Conservation (phyloP, 2,113 vertebrate genomes). For the Eulemur rufifrons region DNA sequence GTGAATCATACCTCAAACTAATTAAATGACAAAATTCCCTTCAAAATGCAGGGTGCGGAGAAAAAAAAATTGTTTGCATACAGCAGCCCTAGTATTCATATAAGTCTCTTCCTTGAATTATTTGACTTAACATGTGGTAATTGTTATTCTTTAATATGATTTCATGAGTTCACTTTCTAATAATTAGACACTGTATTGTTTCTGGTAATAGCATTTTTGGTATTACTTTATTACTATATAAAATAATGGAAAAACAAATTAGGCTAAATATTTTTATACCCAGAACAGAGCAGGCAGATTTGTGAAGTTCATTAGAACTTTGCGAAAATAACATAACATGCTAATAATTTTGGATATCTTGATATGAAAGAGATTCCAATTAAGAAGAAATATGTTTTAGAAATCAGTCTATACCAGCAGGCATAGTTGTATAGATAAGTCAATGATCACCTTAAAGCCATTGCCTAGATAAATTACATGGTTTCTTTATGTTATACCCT, state of each 20-base stretch:
- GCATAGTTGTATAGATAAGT: background rate
- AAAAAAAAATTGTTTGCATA: background rate
- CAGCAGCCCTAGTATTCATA: background rate
- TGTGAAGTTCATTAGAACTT: conserved; percentile 63
- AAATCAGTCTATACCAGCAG: background rate
- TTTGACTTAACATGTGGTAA: conserved; percentile 39
- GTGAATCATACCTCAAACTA: background rate
- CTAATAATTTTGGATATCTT: conserved; percentile 49
- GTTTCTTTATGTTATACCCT: background rate
- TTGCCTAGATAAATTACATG: background rate
- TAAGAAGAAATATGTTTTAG: background rate
- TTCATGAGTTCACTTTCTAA: conserved; percentile 56
- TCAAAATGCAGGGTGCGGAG: conserved; percentile 8
- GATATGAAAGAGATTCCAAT: background rate
- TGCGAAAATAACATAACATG: conserved; percentile 25
- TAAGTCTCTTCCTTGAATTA: conserved; percentile 43
- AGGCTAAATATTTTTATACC: conserved; percentile 40
- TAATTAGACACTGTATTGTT: conserved; percentile 45
- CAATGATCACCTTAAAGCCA: background rate
- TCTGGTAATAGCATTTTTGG: conserved; percentile 57
- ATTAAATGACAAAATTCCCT: conserved; percentile 13
- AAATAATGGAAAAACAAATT: conserved; percentile 59
- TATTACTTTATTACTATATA: conserved; percentile 56
- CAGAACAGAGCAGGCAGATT: conserved; percentile 46
- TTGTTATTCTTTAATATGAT: conserved; percentile 53